Conservation (phyloP, 2,888 invertebrate species). For the Serrognathus titanus region DNA sequence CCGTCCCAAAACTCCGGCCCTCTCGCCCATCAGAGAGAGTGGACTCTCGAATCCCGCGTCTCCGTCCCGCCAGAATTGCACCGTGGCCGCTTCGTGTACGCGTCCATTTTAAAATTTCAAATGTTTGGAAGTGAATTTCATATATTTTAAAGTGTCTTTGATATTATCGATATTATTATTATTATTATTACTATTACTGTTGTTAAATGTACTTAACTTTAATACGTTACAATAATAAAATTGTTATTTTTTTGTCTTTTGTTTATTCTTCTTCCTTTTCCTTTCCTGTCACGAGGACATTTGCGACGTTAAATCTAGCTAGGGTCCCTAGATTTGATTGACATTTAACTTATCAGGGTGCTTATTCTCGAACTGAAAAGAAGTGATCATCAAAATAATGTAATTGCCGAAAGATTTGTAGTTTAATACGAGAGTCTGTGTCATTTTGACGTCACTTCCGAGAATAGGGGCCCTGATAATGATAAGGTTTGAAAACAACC, state of each 20-base stretch:
- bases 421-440: too few relatives aligned
- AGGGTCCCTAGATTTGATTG: too few relatives aligned
- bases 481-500: too few relatives aligned
- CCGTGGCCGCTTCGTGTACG: constrained; percentile 43
- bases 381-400: too few relatives aligned
- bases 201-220: constrained; percentile 21
- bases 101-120: constrained; percentile 34
- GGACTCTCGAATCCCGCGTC: constrained; percentile 69
- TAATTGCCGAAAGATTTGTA: too few relatives aligned
- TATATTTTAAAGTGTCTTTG: constrained; percentile 11
- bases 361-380: too few relatives aligned
- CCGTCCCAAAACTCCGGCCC: constrained; percentile 52
- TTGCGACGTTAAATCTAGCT: too few relatives aligned
- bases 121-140: constrained; percentile 3
- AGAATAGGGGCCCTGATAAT: too few relatives aligned
- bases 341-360: too few relatives aligned
- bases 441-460: too few relatives aligned
- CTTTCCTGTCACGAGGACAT: too few relatives aligned
- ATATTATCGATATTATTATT: constrained; percentile 7
- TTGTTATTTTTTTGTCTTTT: constrained; percentile 18
- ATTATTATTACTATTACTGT: constrained; percentile 9
- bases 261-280: neutral
- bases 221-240: constrained; percentile 18
- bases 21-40: constrained; percentile 69
- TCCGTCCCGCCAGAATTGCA: constrained; percentile 50